phyloP scores from a whole-genome alignment of 2,113 vertebrate genomes.

The Hypomesus transpacificus region DNA sequence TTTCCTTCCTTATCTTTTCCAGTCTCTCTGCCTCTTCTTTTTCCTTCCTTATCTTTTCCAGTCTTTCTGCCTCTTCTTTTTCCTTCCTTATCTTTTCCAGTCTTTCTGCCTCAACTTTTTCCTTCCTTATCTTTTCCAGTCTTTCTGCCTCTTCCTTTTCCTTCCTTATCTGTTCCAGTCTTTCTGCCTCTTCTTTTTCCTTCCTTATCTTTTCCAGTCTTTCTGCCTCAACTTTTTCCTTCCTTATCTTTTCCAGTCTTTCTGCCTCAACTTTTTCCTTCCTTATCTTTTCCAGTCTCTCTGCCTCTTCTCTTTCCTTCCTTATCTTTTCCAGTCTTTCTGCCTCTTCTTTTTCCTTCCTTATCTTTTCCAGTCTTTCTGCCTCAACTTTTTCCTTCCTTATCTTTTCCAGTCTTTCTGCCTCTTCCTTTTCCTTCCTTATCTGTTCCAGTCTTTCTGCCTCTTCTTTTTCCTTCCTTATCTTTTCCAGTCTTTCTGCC shows the following conservation, averaged over 20 bases:
- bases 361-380: neutral
- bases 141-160: constrained; percentile 5
- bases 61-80: neutral
- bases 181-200: constrained; percentile 16
- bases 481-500: too few relatives aligned
- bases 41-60: constrained; percentile 16
- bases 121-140: neutral
- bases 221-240: constrained; percentile 12
- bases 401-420: too few relatives aligned
- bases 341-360: constrained; percentile 2
- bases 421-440: too few relatives aligned
- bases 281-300: constrained; percentile 6
- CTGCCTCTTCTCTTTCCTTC: constrained; percentile 10
- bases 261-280: neutral
- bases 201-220: constrained; percentile 16
- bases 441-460: too few relatives aligned
- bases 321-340: constrained; percentile 3
- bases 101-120: constrained; percentile 12
- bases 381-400: constrained; percentile 7
- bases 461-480: too few relatives aligned
- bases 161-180: neutral
- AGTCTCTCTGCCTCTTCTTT: neutral
- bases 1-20: neutral
- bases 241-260: neutral
- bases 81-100: constrained; percentile 26